A percentile compares a stretch with the other conserved stretches of the same genome.
phyloP scores from a whole-genome alignment of 2,797 vertebrate genomes.

The Pelochelys cantorii region DNA sequence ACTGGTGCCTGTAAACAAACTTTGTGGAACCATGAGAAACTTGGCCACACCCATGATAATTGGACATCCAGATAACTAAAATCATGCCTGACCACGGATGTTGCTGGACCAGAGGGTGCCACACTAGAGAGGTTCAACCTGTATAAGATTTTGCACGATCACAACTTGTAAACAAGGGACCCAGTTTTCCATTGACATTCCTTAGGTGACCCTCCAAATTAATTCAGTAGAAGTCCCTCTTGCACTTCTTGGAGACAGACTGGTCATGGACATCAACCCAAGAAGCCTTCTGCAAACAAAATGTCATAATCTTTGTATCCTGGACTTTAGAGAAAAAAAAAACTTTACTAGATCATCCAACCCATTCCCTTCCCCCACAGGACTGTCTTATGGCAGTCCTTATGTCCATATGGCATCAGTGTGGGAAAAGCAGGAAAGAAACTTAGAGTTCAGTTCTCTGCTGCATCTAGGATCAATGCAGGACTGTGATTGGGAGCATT shows the following conservation, averaged over 20 bases:
- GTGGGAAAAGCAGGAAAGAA: neutral
- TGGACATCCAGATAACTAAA: too few relatives aligned
- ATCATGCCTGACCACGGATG: too few relatives aligned
- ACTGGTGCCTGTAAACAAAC: too few relatives aligned
- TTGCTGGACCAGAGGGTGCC: too few relatives aligned
- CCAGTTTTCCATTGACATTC: neutral
- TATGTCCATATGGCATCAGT: neutral
- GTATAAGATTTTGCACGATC: neutral
- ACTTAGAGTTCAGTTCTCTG: neutral
- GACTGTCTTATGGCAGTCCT: neutral
- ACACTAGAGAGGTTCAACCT: too few relatives aligned
- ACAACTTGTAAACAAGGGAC: neutral
- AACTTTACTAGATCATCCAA: neutral
- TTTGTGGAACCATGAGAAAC: too few relatives aligned
- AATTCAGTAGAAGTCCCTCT: neutral
- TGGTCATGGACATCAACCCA: neutral
- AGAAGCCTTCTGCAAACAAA: neutral
- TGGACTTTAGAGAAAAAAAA: neutral
- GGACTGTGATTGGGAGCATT: neutral
- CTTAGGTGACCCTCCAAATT: neutral
- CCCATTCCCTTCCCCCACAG: neutral
- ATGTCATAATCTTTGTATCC: neutral
- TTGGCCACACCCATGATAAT: too few relatives aligned
- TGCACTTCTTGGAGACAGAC: neutral
- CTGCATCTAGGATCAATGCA: neutral